Conservation (phyloP, 2,888 invertebrate species). For the Bugulina stolonifera region DNA sequence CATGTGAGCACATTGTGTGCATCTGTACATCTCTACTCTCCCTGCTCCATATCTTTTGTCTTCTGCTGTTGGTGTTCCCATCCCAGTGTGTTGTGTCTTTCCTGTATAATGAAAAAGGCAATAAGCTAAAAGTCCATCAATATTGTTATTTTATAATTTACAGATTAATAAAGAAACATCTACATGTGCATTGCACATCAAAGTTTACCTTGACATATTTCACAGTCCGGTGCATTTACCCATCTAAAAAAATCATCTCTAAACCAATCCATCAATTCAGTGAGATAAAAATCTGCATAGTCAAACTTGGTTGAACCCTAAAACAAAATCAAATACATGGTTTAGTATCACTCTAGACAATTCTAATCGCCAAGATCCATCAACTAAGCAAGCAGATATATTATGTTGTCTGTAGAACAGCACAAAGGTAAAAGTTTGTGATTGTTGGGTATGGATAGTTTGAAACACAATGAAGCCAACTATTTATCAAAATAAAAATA, state of each 20-base stretch:
- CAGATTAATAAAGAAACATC: too few species aligned
- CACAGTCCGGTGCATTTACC: conserved; percentile 71
- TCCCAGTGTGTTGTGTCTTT: conserved; percentile 48
- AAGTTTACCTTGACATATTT: conserved; percentile 63
- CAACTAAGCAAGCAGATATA: too few species aligned
- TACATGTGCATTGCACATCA: too few species aligned
- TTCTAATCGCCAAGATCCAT: neutral
- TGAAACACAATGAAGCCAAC: too few species aligned
- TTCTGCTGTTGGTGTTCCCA: conserved; percentile 45
- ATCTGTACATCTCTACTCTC: conserved; percentile 56
- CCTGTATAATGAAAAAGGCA: neutral
- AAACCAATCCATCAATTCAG: conserved; percentile 83
- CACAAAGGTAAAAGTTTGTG: too few species aligned
- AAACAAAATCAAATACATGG: neutral
- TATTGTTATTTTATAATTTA: neutral
- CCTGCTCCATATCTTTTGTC: conserved; percentile 54
- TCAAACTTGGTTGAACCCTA: conserved; percentile 31
- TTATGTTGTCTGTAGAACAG: too few species aligned
- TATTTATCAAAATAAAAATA: too few species aligned
- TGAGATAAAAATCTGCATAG: conserved; percentile 64
- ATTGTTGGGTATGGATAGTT: too few species aligned
- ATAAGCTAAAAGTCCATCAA: neutral
- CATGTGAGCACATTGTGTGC: conserved; percentile 37
- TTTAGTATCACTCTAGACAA: neutral
- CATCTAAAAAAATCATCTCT: conserved; percentile 85